Conservation (phyloP, 2,797 vertebrate genomes). For the Gymnoscopelus microlampas region DNA sequence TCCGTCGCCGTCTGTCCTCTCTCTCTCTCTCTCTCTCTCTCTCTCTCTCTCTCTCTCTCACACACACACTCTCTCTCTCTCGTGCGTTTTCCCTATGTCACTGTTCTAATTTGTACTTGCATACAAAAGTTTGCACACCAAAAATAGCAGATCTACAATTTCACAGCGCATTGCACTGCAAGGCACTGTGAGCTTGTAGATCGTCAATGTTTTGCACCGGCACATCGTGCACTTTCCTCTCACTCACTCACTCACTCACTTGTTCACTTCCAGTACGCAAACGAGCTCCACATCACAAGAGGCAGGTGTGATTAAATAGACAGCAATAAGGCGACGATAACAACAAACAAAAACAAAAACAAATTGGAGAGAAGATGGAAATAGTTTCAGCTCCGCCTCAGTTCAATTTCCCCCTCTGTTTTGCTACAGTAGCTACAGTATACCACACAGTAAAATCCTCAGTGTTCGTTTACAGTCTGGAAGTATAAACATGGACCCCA, state of each 20-base stretch:
- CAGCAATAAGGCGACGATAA: neutral
- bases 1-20: neutral
- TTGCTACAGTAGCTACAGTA: too few species aligned
- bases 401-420: constrained; percentile 1
- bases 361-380: neutral
- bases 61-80: constrained; percentile 34
- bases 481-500: too few species aligned
- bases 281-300: constrained; percentile 35
- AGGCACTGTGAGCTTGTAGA: too few species aligned
- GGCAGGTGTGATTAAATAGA: constrained; percentile 25
- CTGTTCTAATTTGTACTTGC: neutral
- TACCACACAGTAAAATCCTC: too few species aligned
- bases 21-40: constrained; percentile 40
- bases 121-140: too few species aligned
- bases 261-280: constrained; percentile 17
- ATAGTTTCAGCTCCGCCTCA: constrained; percentile 12
- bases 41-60: constrained; percentile 34
- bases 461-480: too few species aligned
- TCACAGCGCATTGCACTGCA: too few species aligned
- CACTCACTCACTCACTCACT: constrained; percentile 38
- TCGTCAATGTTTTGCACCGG: too few species aligned
- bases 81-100: neutral
- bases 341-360: neutral
- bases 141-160: too few species aligned
- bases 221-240: neutral